Evolutionary conservation across 2,888 invertebrate species (phyloP), one percentile per base, ranked within the genome.

Genomic region (Calameuta idolon): DNA sequence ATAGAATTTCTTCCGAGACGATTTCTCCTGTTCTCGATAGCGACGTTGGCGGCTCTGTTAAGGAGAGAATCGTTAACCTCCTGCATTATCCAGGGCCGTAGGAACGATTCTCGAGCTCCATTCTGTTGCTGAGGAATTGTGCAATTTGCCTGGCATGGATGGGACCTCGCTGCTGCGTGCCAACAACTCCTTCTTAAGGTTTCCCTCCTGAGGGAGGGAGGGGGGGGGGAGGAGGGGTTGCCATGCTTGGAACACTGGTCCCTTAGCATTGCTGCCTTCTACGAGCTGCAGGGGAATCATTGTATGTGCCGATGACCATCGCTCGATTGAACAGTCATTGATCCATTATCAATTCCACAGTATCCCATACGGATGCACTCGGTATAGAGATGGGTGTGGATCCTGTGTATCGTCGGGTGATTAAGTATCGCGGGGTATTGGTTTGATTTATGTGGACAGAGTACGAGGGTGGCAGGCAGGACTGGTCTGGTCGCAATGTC

Each of bases 1-100:
- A 80, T 82, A 80, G 76, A 73, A 55, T 55, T 80, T 79, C 78
- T 31, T 71, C 69, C 69, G 69, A 33, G 40, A 40, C 40, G 40
- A 15, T 23, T 40, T 40, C 15, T 40, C 15, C 55, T 55, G 23
- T 55, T 55, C 23, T 55, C 55, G 23, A 55, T 55, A 55, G 23
- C 55, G 23, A 55, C 55, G 55, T 9, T 9, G 55, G 55, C 55
- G 23, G 9, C 23, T 55, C 55, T 23, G 55, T 9, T 55, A 55
- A 23, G 35, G 35, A 15, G 55, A 55, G 15, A 55, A 55, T 55
- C 55, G 55, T 55, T 55, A 55, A 55, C 55, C 55, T 55, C 23
- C 55, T 55, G 55, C 23, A 55, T 55, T 55, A 55, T 9, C 23
- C 55, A 23, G 55, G 55, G 55, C 55, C 9, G 55, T 23, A 55